phyloP scores from a whole-genome alignment of 2,888 invertebrate genomes.

The Crocallis elinguaria region DNA sequence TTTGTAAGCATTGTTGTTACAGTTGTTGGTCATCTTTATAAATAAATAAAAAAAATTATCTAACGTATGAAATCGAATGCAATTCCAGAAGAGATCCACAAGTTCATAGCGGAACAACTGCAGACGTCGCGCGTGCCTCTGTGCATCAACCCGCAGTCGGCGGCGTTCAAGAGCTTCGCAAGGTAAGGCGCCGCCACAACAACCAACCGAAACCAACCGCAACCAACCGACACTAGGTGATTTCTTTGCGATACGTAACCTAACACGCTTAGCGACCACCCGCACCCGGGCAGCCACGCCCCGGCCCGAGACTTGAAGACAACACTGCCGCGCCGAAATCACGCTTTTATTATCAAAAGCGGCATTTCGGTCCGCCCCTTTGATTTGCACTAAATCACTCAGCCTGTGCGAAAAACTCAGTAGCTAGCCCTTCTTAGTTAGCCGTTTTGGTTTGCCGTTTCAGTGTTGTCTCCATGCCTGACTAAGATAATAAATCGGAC shows the following conservation, averaged over 20 bases:
- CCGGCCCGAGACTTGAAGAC: slow-evolving; percentile 36
- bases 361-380: background rate
- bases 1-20: too few relatives aligned
- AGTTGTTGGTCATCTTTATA: background rate
- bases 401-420: slow-evolving; percentile 25
- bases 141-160: slow-evolving; percentile 99
- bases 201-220: slow-evolving; percentile 72
- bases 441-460: slow-evolving; percentile 6
- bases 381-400: slow-evolving; percentile 7
- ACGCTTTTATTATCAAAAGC: background rate
- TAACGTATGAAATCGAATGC: background rate
- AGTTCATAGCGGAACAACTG: slow-evolving; percentile 98
- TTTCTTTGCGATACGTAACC: slow-evolving; percentile 82
- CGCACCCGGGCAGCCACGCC: slow-evolving; percentile 72
- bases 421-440: background rate
- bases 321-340: slow-evolving; percentile 29
- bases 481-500: slow-evolving; percentile 69
- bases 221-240: slow-evolving; percentile 83
- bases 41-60: background rate
- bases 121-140: slow-evolving; percentile 98
- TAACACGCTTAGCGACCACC: slow-evolving; percentile 74
- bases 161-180: slow-evolving; percentile 99
- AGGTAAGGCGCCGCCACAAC: slow-evolving; percentile 91
- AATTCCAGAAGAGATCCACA: slow-evolving; percentile 96
- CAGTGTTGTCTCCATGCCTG: slow-evolving; percentile 70